Evolutionary conservation across 2,888 invertebrate genomes (phyloP).

Genomic region (Drosophila emarginata): DNA sequence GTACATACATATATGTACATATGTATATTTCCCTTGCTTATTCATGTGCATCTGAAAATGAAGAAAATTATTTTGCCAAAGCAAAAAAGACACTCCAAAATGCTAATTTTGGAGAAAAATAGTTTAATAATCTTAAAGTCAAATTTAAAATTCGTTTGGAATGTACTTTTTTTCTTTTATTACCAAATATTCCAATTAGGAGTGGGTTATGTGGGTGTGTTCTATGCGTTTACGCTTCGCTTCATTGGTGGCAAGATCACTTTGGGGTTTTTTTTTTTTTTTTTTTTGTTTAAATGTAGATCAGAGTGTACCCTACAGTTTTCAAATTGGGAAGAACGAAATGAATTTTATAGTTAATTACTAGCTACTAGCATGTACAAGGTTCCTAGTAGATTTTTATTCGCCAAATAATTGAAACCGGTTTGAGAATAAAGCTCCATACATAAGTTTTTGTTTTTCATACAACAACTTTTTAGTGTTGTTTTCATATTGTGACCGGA

Average conservation of each 20-base stretch:
- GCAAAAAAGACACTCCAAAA: not conserved
- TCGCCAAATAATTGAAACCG: conserved; percentile 51
- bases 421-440: conserved; percentile 28
- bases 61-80: not conserved
- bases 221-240: conserved; percentile 6
- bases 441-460: not conserved
- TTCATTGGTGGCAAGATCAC: conserved; percentile 7
- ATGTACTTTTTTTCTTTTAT: not conserved
- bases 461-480: conserved; percentile 6
- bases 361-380: conserved; percentile 3
- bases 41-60: not conserved
- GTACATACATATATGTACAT: too few relatives aligned
- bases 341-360: conserved; percentile 3
- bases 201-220: not conserved
- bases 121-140: not conserved
- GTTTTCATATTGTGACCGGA: conserved; percentile 38
- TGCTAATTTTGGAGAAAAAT: not conserved
- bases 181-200: not conserved
- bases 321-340: not conserved
- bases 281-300: conserved; percentile 4
- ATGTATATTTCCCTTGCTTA: not conserved
- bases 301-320: not conserved
- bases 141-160: not conserved
- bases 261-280: not conserved
- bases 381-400: conserved; percentile 32